Evolutionary conservation across 1,140 invertebrate genomes (phyloP), one percentile per base, ranked within the genome.

Genomic region (Drosophila watanabei): DNA sequence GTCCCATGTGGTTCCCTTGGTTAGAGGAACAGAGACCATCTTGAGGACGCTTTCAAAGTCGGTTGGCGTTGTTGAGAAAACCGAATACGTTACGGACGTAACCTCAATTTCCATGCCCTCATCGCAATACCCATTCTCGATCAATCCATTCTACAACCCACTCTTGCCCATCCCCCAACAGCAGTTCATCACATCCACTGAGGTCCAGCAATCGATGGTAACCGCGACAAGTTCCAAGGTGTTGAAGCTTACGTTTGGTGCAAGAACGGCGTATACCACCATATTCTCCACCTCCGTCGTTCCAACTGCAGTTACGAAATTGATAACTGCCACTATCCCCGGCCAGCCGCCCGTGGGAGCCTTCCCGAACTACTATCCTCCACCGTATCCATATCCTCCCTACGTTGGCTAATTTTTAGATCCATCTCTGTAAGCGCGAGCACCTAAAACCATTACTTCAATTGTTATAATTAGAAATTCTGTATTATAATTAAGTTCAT

Each of bases 241-340:
- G 20, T 93, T 98, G 20, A 97, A 98, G 90, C 93, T 98, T 14
- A 98, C 97, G 2, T 98, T 98, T 91, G 97, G 97, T 7, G 97
- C 97, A 24, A 97, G 97, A 86, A 98, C 97, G 0, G 96, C 97
- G 0, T 97, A 97, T 84, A 98, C 97, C 1, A 98, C 97, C 1
- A 93, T 98, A 30, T 98, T 96, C 86, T 97, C 96, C 0, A 98
- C 97, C n/a, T 96, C 94, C 75, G 96, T 98, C 20, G 96, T 98
- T 24, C 97, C 97, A 16, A 98, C 97, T 2, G 94, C 96, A 52
- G 81, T 97, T 24, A 98, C 97, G 4, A 97, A 96, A 16, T 97
- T 97, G 85, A 94, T 98, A 48, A 97, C 97, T 0, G 95, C 96
- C 9, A 97, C 97, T 0, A 93, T 98, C 8, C 95, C 97, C 2